phyloP scores from a whole-genome alignment of 2,888 invertebrate species.

The Hartigia nigra region DNA sequence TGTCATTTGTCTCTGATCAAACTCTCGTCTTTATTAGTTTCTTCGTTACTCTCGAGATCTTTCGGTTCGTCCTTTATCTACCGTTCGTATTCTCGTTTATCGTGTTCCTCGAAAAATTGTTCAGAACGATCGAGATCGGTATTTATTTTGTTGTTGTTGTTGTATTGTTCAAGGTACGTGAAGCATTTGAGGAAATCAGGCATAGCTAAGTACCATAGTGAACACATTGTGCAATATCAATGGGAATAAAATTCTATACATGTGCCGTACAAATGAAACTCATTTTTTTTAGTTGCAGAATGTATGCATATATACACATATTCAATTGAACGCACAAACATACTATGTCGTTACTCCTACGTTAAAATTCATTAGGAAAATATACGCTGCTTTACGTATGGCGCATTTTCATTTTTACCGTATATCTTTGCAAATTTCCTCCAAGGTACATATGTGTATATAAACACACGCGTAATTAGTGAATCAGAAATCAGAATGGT shows the following conservation, averaged over 20 bases:
- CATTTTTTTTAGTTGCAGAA: constrained; percentile 64
- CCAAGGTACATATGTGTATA: neutral
- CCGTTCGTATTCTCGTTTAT: constrained; percentile 7
- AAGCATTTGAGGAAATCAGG: constrained; percentile 66
- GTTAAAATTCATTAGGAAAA: constrained; percentile 20
- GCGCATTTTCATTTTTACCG: neutral
- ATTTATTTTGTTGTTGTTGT: neutral
- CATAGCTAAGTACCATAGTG: constrained; percentile 66
- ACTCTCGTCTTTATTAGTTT: neutral
- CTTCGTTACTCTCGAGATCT: neutral
- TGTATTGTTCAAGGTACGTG: constrained; percentile 64
- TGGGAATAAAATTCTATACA: constrained; percentile 67
- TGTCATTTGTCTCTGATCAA: neutral
- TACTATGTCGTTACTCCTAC: neutral
- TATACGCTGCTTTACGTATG: neutral
- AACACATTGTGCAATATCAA: constrained; percentile 66
- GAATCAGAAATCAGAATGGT: constrained; percentile 3
- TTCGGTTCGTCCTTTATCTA: constrained; percentile 18
- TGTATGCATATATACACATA: constrained; percentile 35
- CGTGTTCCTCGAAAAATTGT: constrained; percentile 16
- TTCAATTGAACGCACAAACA: neutral
- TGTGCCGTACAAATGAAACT: constrained; percentile 76
- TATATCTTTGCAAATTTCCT: neutral
- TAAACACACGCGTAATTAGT: neutral
- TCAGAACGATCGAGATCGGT: constrained; percentile 8